A percentile compares a stretch with the other conserved stretches of the same genome.
phyloP scores from a whole-genome alignment of 2,888 invertebrate genomes.

The Habroteleia sp. region DNA sequence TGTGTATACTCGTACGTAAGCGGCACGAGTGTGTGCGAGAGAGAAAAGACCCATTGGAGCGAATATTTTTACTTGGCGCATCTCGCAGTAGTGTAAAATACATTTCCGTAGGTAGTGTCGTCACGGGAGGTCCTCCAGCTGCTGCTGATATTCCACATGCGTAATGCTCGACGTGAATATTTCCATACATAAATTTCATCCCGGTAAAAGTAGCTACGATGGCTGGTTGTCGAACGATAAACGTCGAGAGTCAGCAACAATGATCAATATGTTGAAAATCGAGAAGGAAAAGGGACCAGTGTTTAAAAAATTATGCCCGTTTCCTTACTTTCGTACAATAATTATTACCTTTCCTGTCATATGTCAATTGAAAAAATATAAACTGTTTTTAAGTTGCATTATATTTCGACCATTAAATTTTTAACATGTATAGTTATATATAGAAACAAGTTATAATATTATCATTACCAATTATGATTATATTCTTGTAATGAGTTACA shows the following conservation, averaged over 20 bases:
- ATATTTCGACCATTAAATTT: too few relatives aligned
- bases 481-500: too few relatives aligned
- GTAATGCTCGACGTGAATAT: conserved; percentile 76
- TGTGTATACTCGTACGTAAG: conserved; percentile 42
- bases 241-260: conserved; percentile 62
- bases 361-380: too few relatives aligned
- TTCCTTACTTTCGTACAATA: conserved; percentile 7
- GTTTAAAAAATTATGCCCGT: not conserved
- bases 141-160: conserved; percentile 77
- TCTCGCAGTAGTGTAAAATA: conserved; percentile 71
- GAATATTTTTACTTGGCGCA: conserved; percentile 72
- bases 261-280: conserved; percentile 59
- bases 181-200: conserved; percentile 78
- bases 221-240: conserved; percentile 57
- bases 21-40: conserved; percentile 47
- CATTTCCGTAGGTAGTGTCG: conserved; percentile 74
- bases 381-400: too few relatives aligned
- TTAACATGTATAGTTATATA: too few relatives aligned
- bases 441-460: too few relatives aligned
- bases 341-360: too few relatives aligned
- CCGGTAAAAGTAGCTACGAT: conserved; percentile 67
- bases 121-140: conserved; percentile 73
- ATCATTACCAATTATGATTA: too few relatives aligned
- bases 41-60: conserved; percentile 69
- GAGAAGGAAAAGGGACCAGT: not conserved